phyloP scores from a whole-genome alignment of 2,797 vertebrate genomes.

The Malacoraja senta region DNA sequence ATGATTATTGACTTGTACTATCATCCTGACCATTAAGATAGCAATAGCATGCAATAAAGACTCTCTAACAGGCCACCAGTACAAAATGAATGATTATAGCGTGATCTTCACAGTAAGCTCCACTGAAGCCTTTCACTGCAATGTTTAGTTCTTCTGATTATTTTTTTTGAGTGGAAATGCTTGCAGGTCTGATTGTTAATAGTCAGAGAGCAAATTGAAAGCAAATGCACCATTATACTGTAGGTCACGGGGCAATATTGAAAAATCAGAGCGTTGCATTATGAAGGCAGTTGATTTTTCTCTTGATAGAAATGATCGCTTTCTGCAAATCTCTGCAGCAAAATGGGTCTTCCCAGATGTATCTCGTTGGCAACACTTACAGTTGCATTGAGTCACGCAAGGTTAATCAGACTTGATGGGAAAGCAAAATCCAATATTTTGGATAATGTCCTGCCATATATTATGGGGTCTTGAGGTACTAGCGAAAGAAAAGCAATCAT shows the following conservation, averaged over 20 bases:
- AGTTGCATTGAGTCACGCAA: too few species aligned
- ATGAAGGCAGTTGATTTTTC: conserved; percentile 12
- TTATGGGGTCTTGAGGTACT: background rate
- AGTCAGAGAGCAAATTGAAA: background rate
- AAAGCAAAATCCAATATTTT: conserved; percentile 9
- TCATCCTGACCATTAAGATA: background rate
- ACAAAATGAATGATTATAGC: conserved; percentile 11
- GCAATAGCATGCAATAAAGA: background rate
- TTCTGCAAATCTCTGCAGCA: background rate
- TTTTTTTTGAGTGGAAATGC: background rate
- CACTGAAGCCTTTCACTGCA: background rate
- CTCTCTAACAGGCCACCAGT: background rate
- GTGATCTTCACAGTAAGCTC: background rate
- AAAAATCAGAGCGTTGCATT: background rate
- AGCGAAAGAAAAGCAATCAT: background rate
- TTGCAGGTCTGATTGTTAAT: conserved; percentile 5
- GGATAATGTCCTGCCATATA: background rate
- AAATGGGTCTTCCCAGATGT: background rate
- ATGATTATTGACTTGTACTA: background rate
- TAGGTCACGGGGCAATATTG: background rate
- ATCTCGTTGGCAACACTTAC: background rate
- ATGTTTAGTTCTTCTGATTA: background rate
- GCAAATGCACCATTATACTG: background rate
- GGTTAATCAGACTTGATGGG: background rate
- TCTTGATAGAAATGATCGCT: background rate